phyloP scores from a whole-genome alignment of 2,888 invertebrate genomes.

The Catonia carolina region DNA sequence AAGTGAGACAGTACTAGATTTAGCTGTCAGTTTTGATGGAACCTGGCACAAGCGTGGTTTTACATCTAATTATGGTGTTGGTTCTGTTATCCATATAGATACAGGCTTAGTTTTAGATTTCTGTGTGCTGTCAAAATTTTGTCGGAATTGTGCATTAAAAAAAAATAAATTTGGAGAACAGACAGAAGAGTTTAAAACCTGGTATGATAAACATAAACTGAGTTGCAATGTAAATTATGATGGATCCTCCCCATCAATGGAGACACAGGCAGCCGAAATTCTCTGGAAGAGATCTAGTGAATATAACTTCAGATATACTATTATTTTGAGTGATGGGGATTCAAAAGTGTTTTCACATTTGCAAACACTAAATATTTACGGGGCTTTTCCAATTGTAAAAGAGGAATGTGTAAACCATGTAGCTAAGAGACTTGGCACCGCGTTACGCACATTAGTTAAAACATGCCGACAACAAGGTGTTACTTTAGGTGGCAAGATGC shows the following conservation, averaged over 20 bases:
- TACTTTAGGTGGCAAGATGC: neutral
- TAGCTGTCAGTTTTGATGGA: too few relatives aligned
- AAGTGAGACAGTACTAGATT: too few relatives aligned
- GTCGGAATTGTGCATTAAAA: conserved; percentile 26
- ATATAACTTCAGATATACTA: neutral
- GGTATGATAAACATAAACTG: too few relatives aligned
- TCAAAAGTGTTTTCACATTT: neutral
- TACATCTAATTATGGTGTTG: conserved; percentile 30
- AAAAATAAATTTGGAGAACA: conserved; percentile 22
- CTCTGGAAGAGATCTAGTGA: conserved; percentile 5
- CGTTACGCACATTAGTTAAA: neutral
- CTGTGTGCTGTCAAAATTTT: conserved; percentile 29
- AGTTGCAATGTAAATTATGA: too few relatives aligned
- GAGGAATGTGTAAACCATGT: conserved; percentile 11
- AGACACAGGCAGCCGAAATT: conserved; percentile 2
- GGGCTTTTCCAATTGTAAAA: neutral
- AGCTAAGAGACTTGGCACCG: conserved; percentile 10
- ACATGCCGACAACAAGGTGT: neutral
- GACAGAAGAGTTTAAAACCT: conserved; percentile 26
- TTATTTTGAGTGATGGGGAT: neutral
- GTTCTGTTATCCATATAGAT: conserved; percentile 26
- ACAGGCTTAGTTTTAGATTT: conserved; percentile 29
- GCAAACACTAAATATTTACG: too few relatives aligned
- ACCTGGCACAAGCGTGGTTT: conserved; percentile 29
- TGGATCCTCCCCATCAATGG: conserved; percentile 10